phyloP scores from a whole-genome alignment of 2,888 invertebrate genomes.

The Plagiodera versicolora region DNA sequence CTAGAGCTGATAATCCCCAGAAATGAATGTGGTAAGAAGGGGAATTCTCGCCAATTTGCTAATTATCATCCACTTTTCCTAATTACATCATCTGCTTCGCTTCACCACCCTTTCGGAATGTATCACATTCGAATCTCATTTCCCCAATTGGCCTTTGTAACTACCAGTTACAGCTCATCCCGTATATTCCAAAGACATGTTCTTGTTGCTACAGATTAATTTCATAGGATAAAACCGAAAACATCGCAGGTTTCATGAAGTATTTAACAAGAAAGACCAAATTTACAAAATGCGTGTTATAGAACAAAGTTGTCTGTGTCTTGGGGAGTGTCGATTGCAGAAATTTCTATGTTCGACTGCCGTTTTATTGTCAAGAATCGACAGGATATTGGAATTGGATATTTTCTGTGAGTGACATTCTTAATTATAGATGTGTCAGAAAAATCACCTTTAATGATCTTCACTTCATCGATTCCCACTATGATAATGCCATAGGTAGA shows the following conservation, averaged over 20 bases:
- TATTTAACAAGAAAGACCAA: too few relatives aligned
- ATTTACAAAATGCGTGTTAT: too few relatives aligned
- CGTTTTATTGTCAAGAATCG: neutral
- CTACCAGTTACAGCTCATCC: too few relatives aligned
- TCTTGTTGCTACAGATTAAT: too few relatives aligned
- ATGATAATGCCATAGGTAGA: neutral
- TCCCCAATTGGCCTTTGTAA: neutral
- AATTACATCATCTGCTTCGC: constrained; percentile 41
- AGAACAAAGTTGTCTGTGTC: too few relatives aligned
- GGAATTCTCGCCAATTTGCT: constrained; percentile 37
- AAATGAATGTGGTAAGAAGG: constrained; percentile 15
- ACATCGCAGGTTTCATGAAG: too few relatives aligned
- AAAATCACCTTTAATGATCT: neutral
- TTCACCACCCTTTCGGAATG: constrained; percentile 4
- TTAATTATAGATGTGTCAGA: neutral
- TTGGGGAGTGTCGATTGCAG: neutral
- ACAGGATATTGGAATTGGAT: neutral
- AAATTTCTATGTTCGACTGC: neutral
- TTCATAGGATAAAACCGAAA: too few relatives aligned
- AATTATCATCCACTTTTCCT: constrained; percentile 46
- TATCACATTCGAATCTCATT: neutral
- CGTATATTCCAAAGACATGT: too few relatives aligned
- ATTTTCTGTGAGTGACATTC: neutral
- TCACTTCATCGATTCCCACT: neutral
- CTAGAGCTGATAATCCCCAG: neutral